phyloP scores from a whole-genome alignment of 2,113 vertebrate species.

The Laticauda colubrina region DNA sequence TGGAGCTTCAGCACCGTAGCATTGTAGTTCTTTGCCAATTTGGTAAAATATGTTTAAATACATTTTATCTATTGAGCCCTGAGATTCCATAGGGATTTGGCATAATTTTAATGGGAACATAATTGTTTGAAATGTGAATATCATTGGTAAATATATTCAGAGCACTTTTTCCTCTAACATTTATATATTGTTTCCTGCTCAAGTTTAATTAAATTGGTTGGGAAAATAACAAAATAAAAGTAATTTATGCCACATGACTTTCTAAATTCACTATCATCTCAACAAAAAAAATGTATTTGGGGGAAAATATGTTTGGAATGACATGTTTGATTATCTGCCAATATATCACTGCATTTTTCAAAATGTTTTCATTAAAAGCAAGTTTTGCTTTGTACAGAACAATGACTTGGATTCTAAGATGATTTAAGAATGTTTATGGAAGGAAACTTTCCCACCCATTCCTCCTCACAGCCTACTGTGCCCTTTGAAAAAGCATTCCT shows the following conservation, averaged over 20 bases:
- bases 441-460: neutral
- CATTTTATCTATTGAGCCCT: neutral
- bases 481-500: neutral
- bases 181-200: neutral
- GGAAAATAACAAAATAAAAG: neutral
- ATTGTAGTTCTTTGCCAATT: neutral
- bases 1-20: neutral
- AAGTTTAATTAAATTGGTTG: neutral
- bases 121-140: neutral
- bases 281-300: constrained; percentile 36
- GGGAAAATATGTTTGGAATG: constrained; percentile 44
- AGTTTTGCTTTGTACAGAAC: neutral
- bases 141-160: neutral
- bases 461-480: neutral
- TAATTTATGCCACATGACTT: constrained; percentile 55
- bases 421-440: neutral
- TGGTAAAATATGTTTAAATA: neutral
- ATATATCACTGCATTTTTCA: constrained; percentile 34
- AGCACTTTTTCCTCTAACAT: neutral
- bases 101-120: neutral
- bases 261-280: constrained; percentile 34
- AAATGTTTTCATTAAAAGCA: neutral
- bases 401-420: neutral
- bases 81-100: neutral
- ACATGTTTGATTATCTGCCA: constrained; percentile 55